A percentile compares a stretch with the other conserved stretches of the same genome.
Conservation (phyloP, 2,797 vertebrate species). For the Protosalanx chinensis region DNA sequence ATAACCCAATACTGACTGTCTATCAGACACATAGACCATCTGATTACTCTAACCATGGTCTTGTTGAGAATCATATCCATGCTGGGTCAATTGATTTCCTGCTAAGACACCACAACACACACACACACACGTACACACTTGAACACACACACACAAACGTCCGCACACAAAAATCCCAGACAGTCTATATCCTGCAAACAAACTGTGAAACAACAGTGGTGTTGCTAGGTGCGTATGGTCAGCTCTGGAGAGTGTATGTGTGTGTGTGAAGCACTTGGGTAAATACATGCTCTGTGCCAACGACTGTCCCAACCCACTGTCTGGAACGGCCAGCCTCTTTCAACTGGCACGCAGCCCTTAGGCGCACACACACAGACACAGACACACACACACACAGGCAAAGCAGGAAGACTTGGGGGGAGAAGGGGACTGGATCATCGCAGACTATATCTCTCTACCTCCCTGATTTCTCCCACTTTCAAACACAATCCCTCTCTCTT, state of each 20-base stretch:
- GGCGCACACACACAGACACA: not conserved
- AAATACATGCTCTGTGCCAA: not conserved
- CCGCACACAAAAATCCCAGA: not conserved
- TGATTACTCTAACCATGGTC: too few species aligned
- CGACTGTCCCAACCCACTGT: constrained; percentile 3
- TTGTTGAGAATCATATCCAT: too few species aligned
- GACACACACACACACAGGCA: too few species aligned
- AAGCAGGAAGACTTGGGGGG: too few species aligned
- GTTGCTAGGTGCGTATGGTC: not conserved
- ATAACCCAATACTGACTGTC: too few species aligned
- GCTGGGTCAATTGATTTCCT: too few species aligned
- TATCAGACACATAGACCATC: too few species aligned
- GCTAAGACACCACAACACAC: too few species aligned
- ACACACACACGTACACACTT: not conserved
- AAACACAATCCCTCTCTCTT: too few species aligned
- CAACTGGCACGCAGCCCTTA: not conserved
- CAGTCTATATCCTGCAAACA: not conserved
- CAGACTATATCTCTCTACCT: too few species aligned
- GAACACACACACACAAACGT: not conserved
- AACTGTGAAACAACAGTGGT: not conserved
- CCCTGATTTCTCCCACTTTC: too few species aligned
- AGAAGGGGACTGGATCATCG: too few species aligned
- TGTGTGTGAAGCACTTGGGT: not conserved
- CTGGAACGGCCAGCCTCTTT: not conserved
- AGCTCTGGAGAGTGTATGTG: not conserved